These are phyloP conservation scores for Onchidella celtica DNA, from an alignment of 2,888 invertebrate genomes.

Conservation along the genomic window DNA sequence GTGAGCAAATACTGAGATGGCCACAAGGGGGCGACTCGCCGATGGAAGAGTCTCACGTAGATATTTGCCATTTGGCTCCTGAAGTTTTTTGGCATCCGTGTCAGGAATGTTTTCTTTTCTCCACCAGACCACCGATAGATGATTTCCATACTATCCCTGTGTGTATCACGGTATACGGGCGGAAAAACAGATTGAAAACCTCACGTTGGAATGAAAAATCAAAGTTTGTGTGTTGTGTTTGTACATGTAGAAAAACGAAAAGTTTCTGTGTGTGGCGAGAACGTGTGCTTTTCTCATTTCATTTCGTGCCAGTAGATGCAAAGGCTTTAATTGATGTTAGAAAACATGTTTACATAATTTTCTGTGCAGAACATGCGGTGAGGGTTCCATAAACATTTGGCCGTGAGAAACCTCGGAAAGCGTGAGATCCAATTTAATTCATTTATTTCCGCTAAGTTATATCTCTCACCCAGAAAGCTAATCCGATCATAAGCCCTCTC, in stretches of 20 bases:
- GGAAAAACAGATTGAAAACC: too few species aligned
- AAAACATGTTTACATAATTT: background rate
- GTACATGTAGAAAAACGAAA: too few species aligned
- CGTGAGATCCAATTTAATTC: background rate
- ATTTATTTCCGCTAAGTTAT: background rate
- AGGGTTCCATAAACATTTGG: background rate
- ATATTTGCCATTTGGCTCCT: conserved; percentile 3
- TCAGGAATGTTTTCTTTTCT: conserved; percentile 26
- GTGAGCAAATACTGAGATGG: background rate
- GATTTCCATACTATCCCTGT: background rate
- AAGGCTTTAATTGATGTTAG: background rate
- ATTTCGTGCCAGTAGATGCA: background rate
- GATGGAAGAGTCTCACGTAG: background rate
- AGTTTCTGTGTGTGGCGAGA: background rate
- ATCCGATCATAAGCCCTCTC: background rate
- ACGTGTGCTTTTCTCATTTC: background rate
- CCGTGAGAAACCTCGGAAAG: background rate
- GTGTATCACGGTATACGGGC: background rate
- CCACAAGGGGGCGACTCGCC: background rate
- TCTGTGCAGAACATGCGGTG: background rate
- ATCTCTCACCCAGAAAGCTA: background rate
- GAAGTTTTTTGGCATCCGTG: background rate
- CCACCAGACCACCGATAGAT: conserved; percentile 20
- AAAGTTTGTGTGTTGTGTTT: too few species aligned
- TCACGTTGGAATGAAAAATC: too few species aligned